These are phyloP conservation scores for Oligia fasciuncula DNA, from an alignment of 2,888 invertebrate genomes.

Conservation along the genomic window DNA sequence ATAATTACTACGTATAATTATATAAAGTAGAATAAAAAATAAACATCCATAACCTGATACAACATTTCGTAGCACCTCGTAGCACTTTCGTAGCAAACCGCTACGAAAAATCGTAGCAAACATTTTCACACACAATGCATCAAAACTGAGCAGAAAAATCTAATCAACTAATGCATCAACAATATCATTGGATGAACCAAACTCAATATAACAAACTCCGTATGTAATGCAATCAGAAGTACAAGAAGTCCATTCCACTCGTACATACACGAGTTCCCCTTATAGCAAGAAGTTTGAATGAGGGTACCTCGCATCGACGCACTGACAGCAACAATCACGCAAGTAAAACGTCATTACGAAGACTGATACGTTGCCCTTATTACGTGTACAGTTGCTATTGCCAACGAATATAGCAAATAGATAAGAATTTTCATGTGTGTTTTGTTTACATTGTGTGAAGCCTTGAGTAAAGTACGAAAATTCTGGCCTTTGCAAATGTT, in stretches of 20 bases:
- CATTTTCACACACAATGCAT: constrained; percentile 18
- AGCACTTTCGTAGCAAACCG: constrained; percentile 16
- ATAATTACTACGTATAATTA: no score
- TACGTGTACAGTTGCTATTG: constrained; percentile 71
- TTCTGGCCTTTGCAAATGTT: background rate
- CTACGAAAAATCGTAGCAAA: constrained; percentile 35
- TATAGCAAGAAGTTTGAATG: constrained; percentile 69
- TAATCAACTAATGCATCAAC: constrained; percentile 51
- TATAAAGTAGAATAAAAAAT: background rate
- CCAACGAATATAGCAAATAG: constrained; percentile 16
- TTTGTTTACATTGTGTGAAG: constrained; percentile 7
- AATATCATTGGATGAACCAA: constrained; percentile 23
- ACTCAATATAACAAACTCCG: constrained; percentile 31
- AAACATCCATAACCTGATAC: background rate
- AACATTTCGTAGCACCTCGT: constrained; percentile 8
- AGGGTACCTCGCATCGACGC: constrained; percentile 72
- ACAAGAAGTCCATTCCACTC: constrained; percentile 48
- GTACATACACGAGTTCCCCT: constrained; percentile 71
- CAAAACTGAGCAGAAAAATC: constrained; percentile 20
- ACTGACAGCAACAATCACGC: constrained; percentile 85
- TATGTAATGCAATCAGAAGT: constrained; percentile 54
- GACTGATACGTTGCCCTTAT: constrained; percentile 75
- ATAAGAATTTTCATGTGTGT: background rate
- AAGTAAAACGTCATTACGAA: constrained; percentile 86
- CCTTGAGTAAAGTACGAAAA: background rate